Percentiles rank a stretch among this genome's conserved stretches.
Evolutionary conservation across 2,888 invertebrate genomes (phyloP).

Genomic region (Heliconius sara): DNA sequence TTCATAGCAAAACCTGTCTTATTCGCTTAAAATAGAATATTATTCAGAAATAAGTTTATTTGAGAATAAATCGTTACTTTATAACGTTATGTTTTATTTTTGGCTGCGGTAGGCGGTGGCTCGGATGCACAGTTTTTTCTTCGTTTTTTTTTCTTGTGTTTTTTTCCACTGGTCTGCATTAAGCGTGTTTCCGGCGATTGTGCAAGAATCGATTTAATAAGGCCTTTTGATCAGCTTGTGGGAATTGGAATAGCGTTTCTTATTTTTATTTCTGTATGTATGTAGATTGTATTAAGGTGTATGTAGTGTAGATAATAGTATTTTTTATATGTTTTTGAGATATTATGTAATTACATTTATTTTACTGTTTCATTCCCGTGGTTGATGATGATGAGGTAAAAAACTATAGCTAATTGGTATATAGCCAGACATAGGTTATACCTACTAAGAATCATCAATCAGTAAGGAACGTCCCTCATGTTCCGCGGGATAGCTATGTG

Average conservation of each 20-base stretch:
- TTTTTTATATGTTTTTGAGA: background rate
- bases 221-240: conserved; percentile 40
- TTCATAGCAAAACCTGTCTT: conserved; percentile 43
- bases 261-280: background rate
- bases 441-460: too few relatives aligned
- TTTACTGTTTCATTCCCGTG: too few relatives aligned
- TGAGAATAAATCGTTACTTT: conserved; percentile 32
- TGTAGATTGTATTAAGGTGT: background rate
- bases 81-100: conserved; percentile 69
- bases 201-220: conserved; percentile 53
- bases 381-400: too few relatives aligned
- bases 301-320: background rate
- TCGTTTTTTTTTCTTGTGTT: conserved; percentile 76
- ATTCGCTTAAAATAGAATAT: background rate
- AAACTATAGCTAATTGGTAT: too few relatives aligned
- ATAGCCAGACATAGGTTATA: too few relatives aligned
- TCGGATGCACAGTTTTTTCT: conserved; percentile 73
- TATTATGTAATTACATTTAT: too few relatives aligned
- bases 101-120: conserved; percentile 83
- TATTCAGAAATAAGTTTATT: conserved; percentile 30
- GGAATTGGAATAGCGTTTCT: conserved; percentile 28
- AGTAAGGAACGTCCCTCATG: too few relatives aligned
- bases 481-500: too few relatives aligned
- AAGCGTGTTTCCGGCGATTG: conserved; percentile 80
- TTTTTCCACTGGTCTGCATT: conserved; percentile 72